Base-by-base conservation (phyloP, 2,888 invertebrate species). In the Cybosia mesomella region DNA sequence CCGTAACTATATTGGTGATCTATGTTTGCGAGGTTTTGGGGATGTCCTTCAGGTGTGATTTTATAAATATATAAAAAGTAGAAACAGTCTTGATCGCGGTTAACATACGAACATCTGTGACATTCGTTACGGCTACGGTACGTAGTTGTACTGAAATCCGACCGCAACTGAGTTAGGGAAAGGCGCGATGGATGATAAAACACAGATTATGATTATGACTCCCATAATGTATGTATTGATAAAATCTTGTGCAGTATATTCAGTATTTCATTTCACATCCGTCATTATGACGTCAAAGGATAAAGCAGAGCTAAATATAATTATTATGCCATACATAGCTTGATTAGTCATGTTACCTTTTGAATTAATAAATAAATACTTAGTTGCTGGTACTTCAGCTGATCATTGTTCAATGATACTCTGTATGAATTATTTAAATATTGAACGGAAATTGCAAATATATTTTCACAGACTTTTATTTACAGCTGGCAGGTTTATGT, bases 371-470 rank as follows among this genome's bases (percentile, higher is more conserved):
- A 49, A 49, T 49, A n/a, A 49, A 49, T 49, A 10, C n/a, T 58
- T 21, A 36, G 15, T 22, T 32, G 18, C 15, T 49, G 32, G 7
- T 39, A 49, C 24, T 64, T 61, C 28, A 58, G 66, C 58, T 39
- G 36, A 65, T 65, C 61, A 66, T 69, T 69, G 65, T 69, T 62
- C 58, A 61, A 62, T 62, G 58, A 49, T 55, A 34, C 57, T 34
- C 34, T 60, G 36, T 65, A 64, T 65, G 53, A 68, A 68, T 68
- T 61, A 65, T 68, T 65, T 65, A 65, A 57, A 62, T 54, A 34
- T 21, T 36, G 58, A 61, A 62, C 65, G 69, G 69, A 69, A 65
- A 65, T 58, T 21, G 61, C 53, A 22, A 61, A 69, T 62, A 21
- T 21, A 58, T 53, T 49, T 60, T 43, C 18, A 11, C 18, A 43